These are phyloP conservation scores for Brachycybe producta DNA, from an alignment of 2,888 invertebrate species.

Conservation along the genomic window DNA sequence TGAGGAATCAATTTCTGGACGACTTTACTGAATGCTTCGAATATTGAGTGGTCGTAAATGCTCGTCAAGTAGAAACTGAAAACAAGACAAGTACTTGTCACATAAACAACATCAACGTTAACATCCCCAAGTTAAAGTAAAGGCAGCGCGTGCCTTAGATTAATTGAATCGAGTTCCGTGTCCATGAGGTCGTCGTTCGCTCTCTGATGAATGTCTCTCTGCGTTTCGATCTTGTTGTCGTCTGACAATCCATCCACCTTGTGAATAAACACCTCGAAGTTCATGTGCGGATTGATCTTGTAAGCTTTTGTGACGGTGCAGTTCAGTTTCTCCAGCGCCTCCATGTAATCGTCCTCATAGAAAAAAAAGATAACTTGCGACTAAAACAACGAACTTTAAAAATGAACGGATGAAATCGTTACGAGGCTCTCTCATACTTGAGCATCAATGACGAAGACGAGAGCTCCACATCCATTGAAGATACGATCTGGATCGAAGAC, in stretches of 20 bases:
- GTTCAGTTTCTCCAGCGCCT: conserved; percentile 83
- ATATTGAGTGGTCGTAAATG: conserved; percentile 99
- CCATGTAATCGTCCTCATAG: conserved; percentile 91
- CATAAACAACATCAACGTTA: too few relatives aligned
- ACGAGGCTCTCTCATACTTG: conserved; percentile 32
- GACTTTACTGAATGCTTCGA: conserved; percentile 99
- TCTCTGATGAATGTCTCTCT: conserved; percentile 92
- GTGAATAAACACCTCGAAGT: conserved; percentile 96
- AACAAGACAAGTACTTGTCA: too few relatives aligned
- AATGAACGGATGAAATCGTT: conserved; percentile 13
- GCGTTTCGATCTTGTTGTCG: conserved; percentile 98
- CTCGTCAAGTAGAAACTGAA: conserved; percentile 93
- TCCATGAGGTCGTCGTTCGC: conserved; percentile 90
- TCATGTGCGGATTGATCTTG: conserved; percentile 88
- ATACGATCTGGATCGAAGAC: conserved; percentile 85
- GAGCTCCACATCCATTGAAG: conserved; percentile 91
- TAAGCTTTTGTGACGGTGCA: conserved; percentile 88
- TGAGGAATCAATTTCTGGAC: conserved; percentile 98
- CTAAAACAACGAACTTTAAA: not conserved
- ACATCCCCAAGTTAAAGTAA: not conserved
- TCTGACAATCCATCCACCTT: conserved; percentile 98
- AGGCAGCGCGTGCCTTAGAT: conserved; percentile 41
- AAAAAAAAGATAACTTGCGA: conserved; percentile 26
- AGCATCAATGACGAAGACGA: conserved; percentile 98
- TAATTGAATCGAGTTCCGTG: conserved; percentile 68